Evolutionary conservation across 2,113 vertebrate species (phyloP).

Genomic region (Poeciliopsis prolifica): DNA sequence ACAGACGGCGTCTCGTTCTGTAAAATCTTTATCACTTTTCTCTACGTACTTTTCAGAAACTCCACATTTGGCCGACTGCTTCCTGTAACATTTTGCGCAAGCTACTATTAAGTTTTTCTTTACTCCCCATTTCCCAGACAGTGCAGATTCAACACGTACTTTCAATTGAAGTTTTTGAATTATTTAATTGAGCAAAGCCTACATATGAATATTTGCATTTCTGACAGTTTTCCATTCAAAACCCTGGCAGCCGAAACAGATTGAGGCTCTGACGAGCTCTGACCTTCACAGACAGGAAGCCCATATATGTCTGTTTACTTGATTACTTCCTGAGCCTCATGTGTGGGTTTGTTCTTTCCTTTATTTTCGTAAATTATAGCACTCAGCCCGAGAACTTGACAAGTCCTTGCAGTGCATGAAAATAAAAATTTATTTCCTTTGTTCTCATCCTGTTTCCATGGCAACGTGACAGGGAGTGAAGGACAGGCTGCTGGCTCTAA

Average conservation of each 20-base stretch:
- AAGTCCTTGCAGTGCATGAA: slow-evolving; percentile 47
- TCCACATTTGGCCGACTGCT: not conserved
- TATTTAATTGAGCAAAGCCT: no score
- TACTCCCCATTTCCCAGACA: not conserved
- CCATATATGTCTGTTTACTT: not conserved
- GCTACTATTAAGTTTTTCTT: not conserved
- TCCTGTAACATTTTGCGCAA: not conserved
- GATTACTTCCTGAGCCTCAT: not conserved
- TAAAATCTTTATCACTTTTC: not conserved
- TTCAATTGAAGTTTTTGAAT: no score
- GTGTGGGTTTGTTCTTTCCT: not conserved
- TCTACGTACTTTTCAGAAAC: not conserved
- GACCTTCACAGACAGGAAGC: not conserved
- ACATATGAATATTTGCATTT: not conserved
- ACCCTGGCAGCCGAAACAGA: not conserved
- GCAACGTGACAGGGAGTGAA: slow-evolving; percentile 74
- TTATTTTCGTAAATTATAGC: slow-evolving; percentile 16
- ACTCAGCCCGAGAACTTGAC: slow-evolving; percentile 40
- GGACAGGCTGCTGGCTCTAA: slow-evolving; percentile 69
- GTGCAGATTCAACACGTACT: no score
- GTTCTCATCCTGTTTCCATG: slow-evolving; percentile 79
- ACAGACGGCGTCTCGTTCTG: not conserved
- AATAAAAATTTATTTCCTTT: slow-evolving; percentile 65
- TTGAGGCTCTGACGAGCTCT: not conserved
- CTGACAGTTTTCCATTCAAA: not conserved